A percentile compares a stretch with the other conserved stretches of the same genome.
These are phyloP conservation scores for Thalassoma bifasciatum DNA, from an alignment of 2,113 vertebrate species.

Conservation along the genomic window DNA sequence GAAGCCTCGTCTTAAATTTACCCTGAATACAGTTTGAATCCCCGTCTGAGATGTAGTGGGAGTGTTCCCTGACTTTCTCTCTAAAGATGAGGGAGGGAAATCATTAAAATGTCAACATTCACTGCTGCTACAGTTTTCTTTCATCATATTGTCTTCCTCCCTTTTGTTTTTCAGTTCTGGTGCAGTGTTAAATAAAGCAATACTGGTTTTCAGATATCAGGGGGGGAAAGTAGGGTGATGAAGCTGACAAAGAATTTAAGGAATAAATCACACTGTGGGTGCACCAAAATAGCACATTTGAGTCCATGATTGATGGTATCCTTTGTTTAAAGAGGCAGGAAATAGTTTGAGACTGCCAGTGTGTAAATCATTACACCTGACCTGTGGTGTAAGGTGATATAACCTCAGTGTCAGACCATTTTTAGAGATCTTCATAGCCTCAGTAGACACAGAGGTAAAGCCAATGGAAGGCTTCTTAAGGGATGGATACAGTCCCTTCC, in stretches of 20 bases:
- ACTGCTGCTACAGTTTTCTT: background rate
- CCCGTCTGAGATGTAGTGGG: background rate
- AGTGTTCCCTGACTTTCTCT: background rate
- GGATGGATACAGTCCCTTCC: no score
- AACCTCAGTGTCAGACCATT: conserved; percentile 8
- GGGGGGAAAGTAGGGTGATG: background rate
- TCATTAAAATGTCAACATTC: background rate
- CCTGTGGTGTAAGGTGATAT: background rate
- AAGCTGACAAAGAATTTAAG: background rate
- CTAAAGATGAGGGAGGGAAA: background rate
- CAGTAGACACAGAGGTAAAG: background rate
- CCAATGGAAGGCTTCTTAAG: no score
- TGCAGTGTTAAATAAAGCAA: background rate
- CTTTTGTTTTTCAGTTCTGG: conserved; percentile 16
- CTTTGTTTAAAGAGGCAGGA: background rate
- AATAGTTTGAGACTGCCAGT: background rate
- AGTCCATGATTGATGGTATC: conserved; percentile 15
- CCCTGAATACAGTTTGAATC: background rate
- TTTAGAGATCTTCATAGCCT: background rate
- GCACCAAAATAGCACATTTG: conserved; percentile 13
- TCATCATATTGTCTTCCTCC: conserved; percentile 22
- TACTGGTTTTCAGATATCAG: background rate
- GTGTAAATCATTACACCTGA: conserved; percentile 8
- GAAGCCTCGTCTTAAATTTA: conserved; percentile 19
- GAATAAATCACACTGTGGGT: background rate